These are phyloP conservation scores for Ornithoptera priamus DNA, from an alignment of 2,888 invertebrate genomes.

Conservation along the genomic window DNA sequence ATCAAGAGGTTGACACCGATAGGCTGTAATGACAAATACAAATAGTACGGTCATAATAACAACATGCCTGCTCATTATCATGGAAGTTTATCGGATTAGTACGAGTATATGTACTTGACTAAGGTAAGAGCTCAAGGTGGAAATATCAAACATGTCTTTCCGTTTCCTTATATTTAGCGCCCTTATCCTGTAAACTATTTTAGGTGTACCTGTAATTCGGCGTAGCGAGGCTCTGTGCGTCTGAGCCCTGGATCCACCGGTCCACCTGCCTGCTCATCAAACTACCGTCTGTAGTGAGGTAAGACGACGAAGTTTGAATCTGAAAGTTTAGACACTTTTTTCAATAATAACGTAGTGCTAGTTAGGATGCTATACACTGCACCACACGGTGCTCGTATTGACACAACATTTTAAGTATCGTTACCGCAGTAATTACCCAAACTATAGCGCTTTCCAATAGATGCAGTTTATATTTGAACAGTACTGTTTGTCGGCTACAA, in stretches of 20 bases:
- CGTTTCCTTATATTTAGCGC: no score
- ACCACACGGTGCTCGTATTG: no score
- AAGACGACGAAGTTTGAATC: constrained; percentile 34
- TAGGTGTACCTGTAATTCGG: constrained; percentile 46
- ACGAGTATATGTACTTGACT: no score
- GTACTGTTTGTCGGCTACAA: no score
- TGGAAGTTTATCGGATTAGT: not conserved
- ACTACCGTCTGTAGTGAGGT: constrained; percentile 43
- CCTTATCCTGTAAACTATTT: not conserved
- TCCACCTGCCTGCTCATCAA: constrained; percentile 50
- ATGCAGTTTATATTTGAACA: no score
- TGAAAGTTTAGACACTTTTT: not conserved
- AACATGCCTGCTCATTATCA: not conserved
- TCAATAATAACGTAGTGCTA: not conserved
- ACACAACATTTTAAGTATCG: no score
- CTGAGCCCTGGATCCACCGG: constrained; percentile 49
- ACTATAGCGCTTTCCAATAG: no score
- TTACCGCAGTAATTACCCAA: no score
- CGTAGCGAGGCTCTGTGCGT: constrained; percentile 39
- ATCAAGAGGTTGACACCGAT: not conserved
- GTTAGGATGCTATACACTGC: no score
- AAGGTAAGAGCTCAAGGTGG: no score
- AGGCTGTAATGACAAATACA: not conserved
- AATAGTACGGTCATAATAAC: not conserved
- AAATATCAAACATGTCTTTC: no score